Percentiles rank a stretch among this genome's conserved stretches.
phyloP scores from a whole-genome alignment of 2,113 vertebrate genomes.

The Gorsachius goisagi region DNA sequence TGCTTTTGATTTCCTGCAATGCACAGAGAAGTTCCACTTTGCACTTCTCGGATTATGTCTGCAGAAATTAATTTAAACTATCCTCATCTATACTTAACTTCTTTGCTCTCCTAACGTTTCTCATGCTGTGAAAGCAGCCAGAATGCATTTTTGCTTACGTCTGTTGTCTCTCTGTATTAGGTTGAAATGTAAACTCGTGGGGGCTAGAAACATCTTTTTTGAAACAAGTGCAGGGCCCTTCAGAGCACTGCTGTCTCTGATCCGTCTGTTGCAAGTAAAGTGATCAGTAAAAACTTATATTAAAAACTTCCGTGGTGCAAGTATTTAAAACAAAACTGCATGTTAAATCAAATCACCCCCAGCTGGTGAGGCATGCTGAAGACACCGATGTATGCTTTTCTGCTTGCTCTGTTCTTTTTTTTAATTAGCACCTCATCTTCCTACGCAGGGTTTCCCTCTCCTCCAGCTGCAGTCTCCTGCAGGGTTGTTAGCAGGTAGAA shows the following conservation, averaged over 20 bases:
- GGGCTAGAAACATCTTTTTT: not conserved
- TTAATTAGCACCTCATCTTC: not conserved
- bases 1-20: not conserved
- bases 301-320: fast-evolving
- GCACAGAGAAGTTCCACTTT: not conserved
- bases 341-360: not conserved
- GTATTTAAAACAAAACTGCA: not conserved
- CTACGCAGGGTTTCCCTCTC: not conserved
- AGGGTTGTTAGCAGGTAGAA: not conserved
- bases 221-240: not conserved
- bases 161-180: not conserved
- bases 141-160: not conserved
- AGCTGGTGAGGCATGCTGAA: not conserved
- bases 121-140: not conserved
- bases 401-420: not conserved
- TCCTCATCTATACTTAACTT: not conserved
- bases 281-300: not conserved
- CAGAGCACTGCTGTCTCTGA: fast-evolving
- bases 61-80: not conserved
- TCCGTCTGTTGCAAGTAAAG: not conserved
- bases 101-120: not conserved
- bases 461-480: not conserved
- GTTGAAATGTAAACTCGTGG: not conserved
- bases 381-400: not conserved
- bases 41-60: not conserved